These are phyloP conservation scores for Dicrurus megarhynchus DNA, from an alignment of 2,113 vertebrate genomes.

Conservation along the genomic window DNA sequence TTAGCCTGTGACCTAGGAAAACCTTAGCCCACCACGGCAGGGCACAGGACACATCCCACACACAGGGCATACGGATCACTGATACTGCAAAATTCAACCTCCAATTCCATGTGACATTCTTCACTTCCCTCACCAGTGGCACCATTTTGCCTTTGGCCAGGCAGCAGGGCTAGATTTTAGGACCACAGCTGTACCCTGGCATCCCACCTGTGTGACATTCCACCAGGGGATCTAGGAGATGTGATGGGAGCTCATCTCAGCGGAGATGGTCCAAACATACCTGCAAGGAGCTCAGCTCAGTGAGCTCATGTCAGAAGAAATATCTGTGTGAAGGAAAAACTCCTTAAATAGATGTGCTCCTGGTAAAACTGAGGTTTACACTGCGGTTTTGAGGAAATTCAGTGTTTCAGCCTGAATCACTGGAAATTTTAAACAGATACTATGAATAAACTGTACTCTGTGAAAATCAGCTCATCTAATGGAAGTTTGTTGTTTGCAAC, in stretches of 20 bases:
- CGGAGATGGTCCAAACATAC: background rate
- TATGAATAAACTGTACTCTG: rapidly evolving
- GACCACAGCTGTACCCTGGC: background rate
- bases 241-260: background rate
- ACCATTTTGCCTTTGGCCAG: background rate
- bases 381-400: background rate
- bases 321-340: background rate
- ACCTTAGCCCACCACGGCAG: background rate
- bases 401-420: background rate
- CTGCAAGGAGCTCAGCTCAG: background rate
- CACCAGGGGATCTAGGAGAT: background rate
- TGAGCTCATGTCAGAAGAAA: background rate
- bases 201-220: background rate
- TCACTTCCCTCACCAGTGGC: background rate
- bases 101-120: background rate
- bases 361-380: background rate
- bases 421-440: background rate
- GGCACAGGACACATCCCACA: background rate
- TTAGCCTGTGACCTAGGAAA: background rate
- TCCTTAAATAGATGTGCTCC: background rate
- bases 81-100: background rate
- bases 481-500: background rate
- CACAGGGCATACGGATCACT: rapidly evolving
- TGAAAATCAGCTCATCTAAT: background rate
- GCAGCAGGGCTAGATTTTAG: background rate